A percentile compares a stretch with the other conserved stretches of the same genome.
These are phyloP conservation scores for Ispidina lecontei DNA, from an alignment of 2,797 vertebrate genomes.

Conservation along the genomic window DNA sequence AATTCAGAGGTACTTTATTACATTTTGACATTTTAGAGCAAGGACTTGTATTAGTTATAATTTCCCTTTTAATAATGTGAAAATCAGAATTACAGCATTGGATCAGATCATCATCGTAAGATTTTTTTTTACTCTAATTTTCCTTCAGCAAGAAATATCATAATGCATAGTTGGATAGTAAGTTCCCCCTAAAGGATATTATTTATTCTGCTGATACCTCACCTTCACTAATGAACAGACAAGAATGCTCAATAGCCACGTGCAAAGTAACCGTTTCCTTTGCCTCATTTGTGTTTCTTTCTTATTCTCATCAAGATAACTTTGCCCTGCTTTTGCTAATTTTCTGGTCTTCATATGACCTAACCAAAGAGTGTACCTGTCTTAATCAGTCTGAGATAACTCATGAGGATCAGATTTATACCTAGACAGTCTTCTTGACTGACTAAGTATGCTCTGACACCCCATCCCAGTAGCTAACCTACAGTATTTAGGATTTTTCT, in stretches of 20 bases:
- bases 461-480: background rate
- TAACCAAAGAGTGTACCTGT: background rate
- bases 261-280: background rate
- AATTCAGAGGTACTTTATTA: constrained; percentile 35
- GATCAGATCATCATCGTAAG: background rate
- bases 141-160: background rate
- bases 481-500: background rate
- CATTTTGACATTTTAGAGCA: constrained; percentile 40
- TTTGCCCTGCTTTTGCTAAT: background rate
- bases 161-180: background rate
- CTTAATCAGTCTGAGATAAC: background rate
- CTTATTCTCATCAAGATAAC: background rate
- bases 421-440: background rate
- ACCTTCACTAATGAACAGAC: background rate
- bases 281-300: background rate
- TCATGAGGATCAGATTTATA: background rate
- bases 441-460: background rate
- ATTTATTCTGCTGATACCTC: background rate
- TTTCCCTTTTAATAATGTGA: constrained; percentile 16
- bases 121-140: background rate
- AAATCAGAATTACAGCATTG: background rate
- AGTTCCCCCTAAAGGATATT: background rate
- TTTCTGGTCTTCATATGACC: background rate
- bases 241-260: background rate
- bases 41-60: constrained; percentile 5